Evolutionary conservation across 2,888 invertebrate genomes (phyloP).

Genomic region (Fragum sueziense): DNA sequence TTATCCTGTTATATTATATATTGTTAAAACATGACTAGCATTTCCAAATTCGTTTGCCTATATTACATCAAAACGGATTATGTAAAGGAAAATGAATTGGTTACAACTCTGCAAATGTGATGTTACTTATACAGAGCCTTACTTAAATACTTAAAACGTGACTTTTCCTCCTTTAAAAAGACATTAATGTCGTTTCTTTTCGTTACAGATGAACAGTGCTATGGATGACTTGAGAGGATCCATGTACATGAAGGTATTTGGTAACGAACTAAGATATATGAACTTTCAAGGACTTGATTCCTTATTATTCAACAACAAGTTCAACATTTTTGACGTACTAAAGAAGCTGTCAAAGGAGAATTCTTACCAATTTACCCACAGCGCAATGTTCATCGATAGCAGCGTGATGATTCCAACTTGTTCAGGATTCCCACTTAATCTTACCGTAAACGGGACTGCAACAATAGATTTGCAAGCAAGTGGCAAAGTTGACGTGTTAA

Average conservation of each 20-base stretch:
- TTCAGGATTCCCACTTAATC: slow-evolving; percentile 91
- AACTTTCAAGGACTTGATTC: slow-evolving; percentile 63
- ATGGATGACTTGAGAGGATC: slow-evolving; percentile 81
- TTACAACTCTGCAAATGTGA: no score
- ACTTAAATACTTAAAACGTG: no score
- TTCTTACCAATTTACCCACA: slow-evolving; percentile 84
- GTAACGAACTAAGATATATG: slow-evolving; percentile 88
- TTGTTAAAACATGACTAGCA: no score
- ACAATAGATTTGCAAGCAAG: slow-evolving; percentile 92
- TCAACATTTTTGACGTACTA: slow-evolving; percentile 65
- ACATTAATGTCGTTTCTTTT: no score
- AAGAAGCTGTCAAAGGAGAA: slow-evolving; percentile 68
- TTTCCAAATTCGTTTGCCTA: no score
- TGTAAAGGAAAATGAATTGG: no score
- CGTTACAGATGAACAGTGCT: slow-evolving; percentile 41
- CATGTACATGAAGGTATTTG: slow-evolving; percentile 92
- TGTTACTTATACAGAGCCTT: no score
- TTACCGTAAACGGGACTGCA: slow-evolving; percentile 93
- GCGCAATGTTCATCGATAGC: slow-evolving; percentile 93
- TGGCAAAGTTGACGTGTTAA: slow-evolving; percentile 89
- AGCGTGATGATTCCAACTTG: slow-evolving; percentile 92
- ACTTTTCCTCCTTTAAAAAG: no score
- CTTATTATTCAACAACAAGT: slow-evolving; percentile 40
- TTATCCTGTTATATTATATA: no score
- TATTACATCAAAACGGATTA: no score